phyloP scores from a whole-genome alignment of 1,140 invertebrate species.

The Cryptotermes secundus region DNA sequence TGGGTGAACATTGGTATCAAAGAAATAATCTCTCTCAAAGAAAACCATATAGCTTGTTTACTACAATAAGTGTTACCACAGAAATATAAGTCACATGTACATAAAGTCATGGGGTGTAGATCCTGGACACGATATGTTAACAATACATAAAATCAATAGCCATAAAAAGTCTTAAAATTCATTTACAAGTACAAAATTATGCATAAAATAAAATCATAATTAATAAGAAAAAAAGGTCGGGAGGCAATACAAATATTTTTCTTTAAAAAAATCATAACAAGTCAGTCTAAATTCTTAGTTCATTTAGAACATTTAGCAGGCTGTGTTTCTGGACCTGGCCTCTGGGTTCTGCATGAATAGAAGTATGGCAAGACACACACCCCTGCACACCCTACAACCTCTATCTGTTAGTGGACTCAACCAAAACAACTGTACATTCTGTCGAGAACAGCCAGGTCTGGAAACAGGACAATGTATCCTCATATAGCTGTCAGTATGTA shows the following conservation, averaged over 20 bases:
- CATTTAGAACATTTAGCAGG: background rate
- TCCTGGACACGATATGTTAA: slow-evolving; percentile 9
- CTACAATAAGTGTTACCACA: slow-evolving; percentile 15
- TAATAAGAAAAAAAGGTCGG: background rate
- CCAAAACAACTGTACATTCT: no score
- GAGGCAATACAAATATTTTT: slow-evolving; percentile 4
- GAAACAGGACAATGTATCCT: no score
- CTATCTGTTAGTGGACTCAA: no score
- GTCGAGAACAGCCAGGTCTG: no score
- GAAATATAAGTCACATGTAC: slow-evolving; percentile 12
- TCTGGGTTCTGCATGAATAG: no score
- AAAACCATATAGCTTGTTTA: background rate
- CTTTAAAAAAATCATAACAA: background rate
- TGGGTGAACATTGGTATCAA: background rate
- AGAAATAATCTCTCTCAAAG: background rate
- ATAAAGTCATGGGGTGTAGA: slow-evolving; percentile 19
- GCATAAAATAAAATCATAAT: background rate
- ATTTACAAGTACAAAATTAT: slow-evolving; percentile 9
- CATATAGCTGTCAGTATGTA: background rate
- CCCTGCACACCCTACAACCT: no score
- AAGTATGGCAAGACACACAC: no score
- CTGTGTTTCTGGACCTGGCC: no score
- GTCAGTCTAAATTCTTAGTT: background rate
- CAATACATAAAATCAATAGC: slow-evolving; percentile 13
- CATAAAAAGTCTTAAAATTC: slow-evolving; percentile 1